phyloP scores from a whole-genome alignment of 2,888 invertebrate genomes.

The Timema podura region DNA sequence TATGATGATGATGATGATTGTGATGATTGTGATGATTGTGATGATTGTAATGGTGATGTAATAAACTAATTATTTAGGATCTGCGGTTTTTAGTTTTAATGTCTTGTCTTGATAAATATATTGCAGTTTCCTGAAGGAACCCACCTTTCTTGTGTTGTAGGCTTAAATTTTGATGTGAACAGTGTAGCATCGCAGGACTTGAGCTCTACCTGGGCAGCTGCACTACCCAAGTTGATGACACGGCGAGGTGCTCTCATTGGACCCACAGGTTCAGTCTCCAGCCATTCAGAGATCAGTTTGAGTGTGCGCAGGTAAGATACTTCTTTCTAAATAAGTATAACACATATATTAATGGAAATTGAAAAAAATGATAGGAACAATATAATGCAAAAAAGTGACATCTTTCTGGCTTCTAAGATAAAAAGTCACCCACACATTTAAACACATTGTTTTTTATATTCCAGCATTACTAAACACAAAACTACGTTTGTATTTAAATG shows the following conservation, averaged over 20 bases:
- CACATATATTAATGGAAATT: no score
- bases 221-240: constrained; percentile 79
- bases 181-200: constrained; percentile 73
- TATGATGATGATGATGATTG: no score
- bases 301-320: constrained; percentile 54
- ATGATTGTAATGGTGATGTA: neutral
- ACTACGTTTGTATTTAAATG: no score
- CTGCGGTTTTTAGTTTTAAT: neutral
- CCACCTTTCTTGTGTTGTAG: constrained; percentile 40
- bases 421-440: no score
- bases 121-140: constrained; percentile 7
- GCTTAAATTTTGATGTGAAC: constrained; percentile 67
- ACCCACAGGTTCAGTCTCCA: constrained; percentile 51
- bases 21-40: no score
- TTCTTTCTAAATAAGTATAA: no score
- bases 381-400: no score
- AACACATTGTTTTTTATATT: no score
- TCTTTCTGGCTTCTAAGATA: no score
- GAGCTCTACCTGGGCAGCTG: constrained; percentile 89
- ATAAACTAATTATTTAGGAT: constrained; percentile 3
- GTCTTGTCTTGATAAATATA: neutral
- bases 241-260: constrained; percentile 77
- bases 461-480: no score
- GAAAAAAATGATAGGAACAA: no score
- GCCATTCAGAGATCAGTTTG: constrained; percentile 61